Evolutionary conservation across 2,888 invertebrate species (phyloP), one percentile per base, ranked within the genome.

Genomic region (Strigamia transsilvanica): DNA sequence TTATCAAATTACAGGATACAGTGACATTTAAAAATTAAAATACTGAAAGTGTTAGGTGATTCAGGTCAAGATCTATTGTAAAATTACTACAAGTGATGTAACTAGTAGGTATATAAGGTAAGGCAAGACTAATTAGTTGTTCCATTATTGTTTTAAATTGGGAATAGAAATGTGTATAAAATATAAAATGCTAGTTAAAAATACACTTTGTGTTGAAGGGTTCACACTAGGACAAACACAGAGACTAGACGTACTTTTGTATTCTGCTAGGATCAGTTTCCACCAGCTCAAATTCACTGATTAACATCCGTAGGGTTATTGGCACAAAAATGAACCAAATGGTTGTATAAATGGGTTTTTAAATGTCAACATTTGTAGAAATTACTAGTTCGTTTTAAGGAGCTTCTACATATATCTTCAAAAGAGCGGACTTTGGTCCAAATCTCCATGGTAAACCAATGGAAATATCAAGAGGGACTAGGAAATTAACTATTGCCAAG

Each of bases 81-180:
- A 46, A 46, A 46, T 46, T 41, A 41, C 41, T 41, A 12, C 12
- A 41, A 41, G 41, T 41, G 6, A 9, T 6, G 41, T 41, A 9
- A 41, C 6, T 46, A 46, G 2, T 46, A 46, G 46, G n/a, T n/a
- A 10, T 3, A 46, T 46, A 6, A 46, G 21, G n/a, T 5, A 61
- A 4, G 61, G 5, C 5, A 61, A 21, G 61, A 61, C 10, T 61
- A 46, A 61, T 21, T 61, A 61, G 18, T 2, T 61, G 6, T 61
- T 61, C 61, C 10, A 61, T n/a, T 15, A 5, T 4, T 9, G 3
- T 18, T n/a, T 61, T 61, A 18, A 61, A 61, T 61, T 21, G 21
- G 61, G 21, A 61, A 61, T 61, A 61, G 51, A 51, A 51, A 51
- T 61, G n/a, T 61, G 10, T 61, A 61, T 10, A 61, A 61, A 6